Base-by-base conservation (phyloP, 53 echinoderm and acorn worm species). In the Astropecten irregularis region DNA sequence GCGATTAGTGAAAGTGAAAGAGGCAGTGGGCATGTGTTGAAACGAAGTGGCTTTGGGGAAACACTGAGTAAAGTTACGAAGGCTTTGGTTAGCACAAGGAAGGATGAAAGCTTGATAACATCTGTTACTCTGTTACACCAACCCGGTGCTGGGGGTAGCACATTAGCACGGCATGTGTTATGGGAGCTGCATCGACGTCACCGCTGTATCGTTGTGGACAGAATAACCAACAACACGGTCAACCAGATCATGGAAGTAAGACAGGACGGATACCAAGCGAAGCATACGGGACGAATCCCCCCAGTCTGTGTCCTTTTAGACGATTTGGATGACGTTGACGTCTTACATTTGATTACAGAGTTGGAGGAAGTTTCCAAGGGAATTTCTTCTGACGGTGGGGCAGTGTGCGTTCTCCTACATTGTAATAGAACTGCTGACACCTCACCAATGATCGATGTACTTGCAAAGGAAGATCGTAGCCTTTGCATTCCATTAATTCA, bases 141-240 rank as follows among this genome's bases (percentile, higher is more conserved):
- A 81, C 77, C 91, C 25, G 95, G 95, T 51, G 81, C 89, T 33
- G 95, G 95, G 15, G 95, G 89, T 36, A 95, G 85, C 42, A 95
- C 95, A 1, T 53, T 95, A 46, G 86, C 86, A 16, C 86, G 83
- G 10, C 77, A 95, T 38, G 38, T 86, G 4, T 60, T 95, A 56
- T 95, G 95, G 95, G 87, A 89, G 4, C 77, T 89, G 3, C 91
- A 91, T 56, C 47, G 32, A 51, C 25, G 71, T 0, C 57, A 85
- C 69, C 73, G 95, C 51, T 95, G 95, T 79, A 47, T 83, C 16
- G 44, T 91, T 16, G 83, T 95, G 9, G 85, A 87, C 25, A 42
- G 85, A 40, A 37, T 93, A 7, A 90, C 93, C 20, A 42, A 51
- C 13, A 69, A 85, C 22, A 90, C 93, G 18, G 88, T 77, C 36